These are phyloP conservation scores for Ibycter americanus DNA, from an alignment of 2,797 vertebrate genomes.

Conservation along the genomic window DNA sequence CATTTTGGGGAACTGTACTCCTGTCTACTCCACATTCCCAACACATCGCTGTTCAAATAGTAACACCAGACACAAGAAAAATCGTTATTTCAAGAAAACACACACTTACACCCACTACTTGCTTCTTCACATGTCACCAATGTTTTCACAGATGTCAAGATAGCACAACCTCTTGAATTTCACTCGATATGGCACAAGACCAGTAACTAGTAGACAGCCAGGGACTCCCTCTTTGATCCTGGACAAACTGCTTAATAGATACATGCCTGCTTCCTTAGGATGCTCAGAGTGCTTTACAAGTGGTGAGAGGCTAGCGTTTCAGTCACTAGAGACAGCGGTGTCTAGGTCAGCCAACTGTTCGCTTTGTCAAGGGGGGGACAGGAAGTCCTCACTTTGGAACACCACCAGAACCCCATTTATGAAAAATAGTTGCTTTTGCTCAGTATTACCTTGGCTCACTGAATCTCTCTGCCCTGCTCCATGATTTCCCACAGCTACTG, in stretches of 20 bases:
- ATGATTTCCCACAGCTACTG: neutral
- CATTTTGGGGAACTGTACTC: constrained; percentile 42
- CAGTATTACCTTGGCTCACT: neutral
- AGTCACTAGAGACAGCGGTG: neutral
- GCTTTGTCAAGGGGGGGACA: neutral
- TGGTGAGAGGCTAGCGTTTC: neutral
- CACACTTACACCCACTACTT: neutral
- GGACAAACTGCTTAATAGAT: neutral
- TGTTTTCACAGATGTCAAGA: neutral
- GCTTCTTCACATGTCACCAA: accelerated
- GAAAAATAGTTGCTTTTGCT: neutral
- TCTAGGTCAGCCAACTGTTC: neutral
- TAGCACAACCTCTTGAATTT: neutral
- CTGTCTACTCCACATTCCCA: neutral
- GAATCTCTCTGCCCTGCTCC: neutral
- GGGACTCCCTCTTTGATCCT: neutral
- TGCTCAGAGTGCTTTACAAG: neutral
- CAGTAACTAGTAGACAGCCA: neutral
- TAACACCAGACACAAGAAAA: neutral
- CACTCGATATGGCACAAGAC: neutral
- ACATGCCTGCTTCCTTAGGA: neutral
- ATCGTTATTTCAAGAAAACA: neutral
- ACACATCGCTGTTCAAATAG: accelerated
- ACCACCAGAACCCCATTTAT: neutral
- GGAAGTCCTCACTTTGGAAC: neutral